Percentiles rank a stretch among this genome's conserved stretches.
phyloP scores from a whole-genome alignment of 2,797 vertebrate genomes.

The Sparus aurata region DNA sequence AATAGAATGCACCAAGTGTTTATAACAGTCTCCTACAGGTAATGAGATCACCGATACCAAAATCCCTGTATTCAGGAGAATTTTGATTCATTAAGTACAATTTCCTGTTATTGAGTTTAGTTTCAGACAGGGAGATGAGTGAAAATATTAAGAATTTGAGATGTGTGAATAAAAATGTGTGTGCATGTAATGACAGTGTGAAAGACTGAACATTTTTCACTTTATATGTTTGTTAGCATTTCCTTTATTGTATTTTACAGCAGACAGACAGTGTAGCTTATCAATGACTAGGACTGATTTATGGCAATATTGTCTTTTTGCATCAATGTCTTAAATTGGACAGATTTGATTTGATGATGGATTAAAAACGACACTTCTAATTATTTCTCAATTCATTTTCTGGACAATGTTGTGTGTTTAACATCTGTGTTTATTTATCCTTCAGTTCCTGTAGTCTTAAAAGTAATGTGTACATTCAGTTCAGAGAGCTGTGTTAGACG shows the following conservation, averaged over 20 bases:
- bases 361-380: not conserved
- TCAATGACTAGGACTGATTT: not conserved
- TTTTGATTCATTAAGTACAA: not conserved
- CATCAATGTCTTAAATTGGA: not conserved
- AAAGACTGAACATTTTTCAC: too few species aligned
- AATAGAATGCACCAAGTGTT: not conserved
- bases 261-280: not conserved
- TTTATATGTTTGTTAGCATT: not conserved
- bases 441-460: not conserved
- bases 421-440: too few species aligned
- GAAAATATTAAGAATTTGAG: not conserved
- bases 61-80: slow-evolving; percentile 2
- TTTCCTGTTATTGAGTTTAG: not conserved
- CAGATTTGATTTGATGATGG: not conserved
- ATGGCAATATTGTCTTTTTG: not conserved
- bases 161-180: not conserved
- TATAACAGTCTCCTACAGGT: not conserved
- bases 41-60: not conserved
- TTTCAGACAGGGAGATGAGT: not conserved
- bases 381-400: not conserved
- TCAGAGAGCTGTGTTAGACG: not conserved
- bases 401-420: not conserved
- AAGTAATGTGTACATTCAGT: not conserved
- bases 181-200: not conserved
- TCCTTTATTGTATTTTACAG: not conserved